These are phyloP conservation scores for Holothuria scabra DNA, from an alignment of 53 echinoderm and acorn worm species.

Conservation along the genomic window DNA sequence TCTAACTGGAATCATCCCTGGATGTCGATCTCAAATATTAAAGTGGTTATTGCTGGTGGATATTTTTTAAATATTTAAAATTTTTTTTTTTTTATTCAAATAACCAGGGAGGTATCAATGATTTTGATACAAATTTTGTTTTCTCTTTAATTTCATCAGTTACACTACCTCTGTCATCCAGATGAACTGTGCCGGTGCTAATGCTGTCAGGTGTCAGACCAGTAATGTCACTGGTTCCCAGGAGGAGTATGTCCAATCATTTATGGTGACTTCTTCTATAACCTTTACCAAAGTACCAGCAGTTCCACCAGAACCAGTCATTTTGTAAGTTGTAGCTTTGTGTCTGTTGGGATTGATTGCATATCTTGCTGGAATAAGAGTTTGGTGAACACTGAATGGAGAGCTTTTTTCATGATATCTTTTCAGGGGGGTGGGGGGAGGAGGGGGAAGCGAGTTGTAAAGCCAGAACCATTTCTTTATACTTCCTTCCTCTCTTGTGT, in stretches of 20 bases:
- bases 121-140: too few species aligned
- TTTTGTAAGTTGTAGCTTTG: conserved; percentile 59
- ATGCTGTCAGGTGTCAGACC: conserved; percentile 66
- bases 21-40: too few species aligned
- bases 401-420: neutral
- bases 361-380: neutral
- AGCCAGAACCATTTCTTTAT: too few species aligned
- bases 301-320: conserved; percentile 56
- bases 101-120: too few species aligned
- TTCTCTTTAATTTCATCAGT: conserved; percentile 23
- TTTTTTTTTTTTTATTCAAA: too few species aligned
- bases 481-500: too few species aligned
- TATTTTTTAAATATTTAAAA: too few species aligned
- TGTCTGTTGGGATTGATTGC: neutral
- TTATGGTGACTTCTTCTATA: conserved; percentile 75
- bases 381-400: neutral
- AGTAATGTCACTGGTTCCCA: conserved; percentile 31
- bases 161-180: conserved; percentile 66
- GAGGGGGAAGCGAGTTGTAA: neutral
- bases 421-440: neutral
- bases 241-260: conserved; percentile 80
- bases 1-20: too few species aligned
- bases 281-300: conserved; percentile 78
- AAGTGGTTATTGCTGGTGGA: too few species aligned
- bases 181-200: conserved; percentile 69